Percentiles rank a stretch among this genome's conserved stretches.
Conservation (phyloP, 2,888 invertebrate species). For the Amblyteles armatorius region DNA sequence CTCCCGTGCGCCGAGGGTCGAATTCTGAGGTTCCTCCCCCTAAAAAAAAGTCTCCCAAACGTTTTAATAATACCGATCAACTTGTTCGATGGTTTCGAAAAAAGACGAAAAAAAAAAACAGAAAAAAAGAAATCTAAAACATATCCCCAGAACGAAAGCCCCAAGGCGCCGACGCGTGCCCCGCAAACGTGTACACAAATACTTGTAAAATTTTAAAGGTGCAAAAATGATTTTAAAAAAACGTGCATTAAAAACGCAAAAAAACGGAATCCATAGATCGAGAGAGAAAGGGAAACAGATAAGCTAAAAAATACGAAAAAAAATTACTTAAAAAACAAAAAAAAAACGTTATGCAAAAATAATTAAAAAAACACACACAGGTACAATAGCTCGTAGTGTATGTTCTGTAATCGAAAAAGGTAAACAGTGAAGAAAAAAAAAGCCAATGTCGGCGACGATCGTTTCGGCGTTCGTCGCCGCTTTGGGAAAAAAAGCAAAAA, state of each 20-base stretch:
- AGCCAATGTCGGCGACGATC: conserved; percentile 23
- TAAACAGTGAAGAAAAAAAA: conserved; percentile 75
- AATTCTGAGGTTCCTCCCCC: conserved; percentile 71
- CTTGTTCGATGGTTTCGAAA: conserved; percentile 17
- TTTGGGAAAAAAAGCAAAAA: conserved; percentile 71
- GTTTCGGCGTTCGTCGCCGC: conserved; percentile 41
- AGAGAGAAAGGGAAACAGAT: conserved; percentile 66
- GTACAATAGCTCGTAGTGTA: conserved; percentile 85
- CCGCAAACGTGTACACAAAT: conserved; percentile 82
- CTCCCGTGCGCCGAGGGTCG: conserved; percentile 81
- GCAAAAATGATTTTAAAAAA: conserved; percentile 69
- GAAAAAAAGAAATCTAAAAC: conserved; percentile 54
- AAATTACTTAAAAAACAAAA: conserved; percentile 55
- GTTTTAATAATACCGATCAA: conserved; percentile 27
- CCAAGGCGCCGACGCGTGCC: conserved; percentile 80
- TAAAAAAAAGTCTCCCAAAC: conserved; percentile 41
- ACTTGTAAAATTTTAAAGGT: conserved; percentile 77
- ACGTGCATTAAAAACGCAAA: conserved; percentile 67
- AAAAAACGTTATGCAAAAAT: conserved; percentile 67
- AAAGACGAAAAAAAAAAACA: conserved; percentile 41
- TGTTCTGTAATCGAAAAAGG: conserved; percentile 84
- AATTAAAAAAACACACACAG: conserved; percentile 76
- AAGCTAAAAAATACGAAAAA: conserved; percentile 64
- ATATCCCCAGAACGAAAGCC: conserved; percentile 72
- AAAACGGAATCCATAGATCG: conserved; percentile 64